phyloP scores from a whole-genome alignment of 2,888 invertebrate genomes.

The Sphaerophoria taeniata region DNA sequence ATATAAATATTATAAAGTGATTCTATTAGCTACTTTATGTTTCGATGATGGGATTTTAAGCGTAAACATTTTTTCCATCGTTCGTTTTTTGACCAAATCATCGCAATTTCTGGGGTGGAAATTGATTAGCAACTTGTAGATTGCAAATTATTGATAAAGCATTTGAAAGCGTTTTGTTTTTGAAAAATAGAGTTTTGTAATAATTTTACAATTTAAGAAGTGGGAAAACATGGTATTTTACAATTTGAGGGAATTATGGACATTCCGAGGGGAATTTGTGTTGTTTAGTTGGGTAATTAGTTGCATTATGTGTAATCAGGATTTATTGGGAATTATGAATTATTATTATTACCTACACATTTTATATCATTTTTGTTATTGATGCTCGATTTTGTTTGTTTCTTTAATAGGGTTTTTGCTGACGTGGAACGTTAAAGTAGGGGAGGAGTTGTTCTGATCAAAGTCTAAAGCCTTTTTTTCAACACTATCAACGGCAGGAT shows the following conservation, averaged over 20 bases:
- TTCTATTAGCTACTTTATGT: slow-evolving; percentile 20
- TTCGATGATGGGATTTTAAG: not conserved
- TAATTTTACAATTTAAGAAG: not conserved
- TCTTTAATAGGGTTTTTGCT: too few relatives aligned
- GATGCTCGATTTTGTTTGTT: too few relatives aligned
- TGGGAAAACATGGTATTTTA: too few relatives aligned
- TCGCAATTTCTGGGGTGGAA: slow-evolving; percentile 18
- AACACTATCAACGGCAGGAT: too few relatives aligned
- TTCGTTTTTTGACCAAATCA: not conserved
- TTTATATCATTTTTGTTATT: too few relatives aligned
- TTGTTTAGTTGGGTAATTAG: too few relatives aligned
- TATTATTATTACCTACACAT: too few relatives aligned
- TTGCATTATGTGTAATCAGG: too few relatives aligned
- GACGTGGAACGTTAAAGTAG: too few relatives aligned
- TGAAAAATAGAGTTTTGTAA: not conserved
- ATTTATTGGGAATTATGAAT: too few relatives aligned
- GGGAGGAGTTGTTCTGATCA: too few relatives aligned
- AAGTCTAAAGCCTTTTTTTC: too few relatives aligned
- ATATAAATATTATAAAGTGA: slow-evolving; percentile 5
- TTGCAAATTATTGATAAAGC: slow-evolving; percentile 31
- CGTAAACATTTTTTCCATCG: not conserved
- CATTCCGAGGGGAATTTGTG: not conserved
- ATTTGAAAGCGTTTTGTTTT: not conserved
- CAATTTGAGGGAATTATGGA: not conserved
- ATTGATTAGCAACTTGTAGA: slow-evolving; percentile 73